A percentile compares a stretch with the other conserved stretches of the same genome.
Evolutionary conservation across 2,797 vertebrate genomes (phyloP).

Genomic region (Sardinella longiceps): DNA sequence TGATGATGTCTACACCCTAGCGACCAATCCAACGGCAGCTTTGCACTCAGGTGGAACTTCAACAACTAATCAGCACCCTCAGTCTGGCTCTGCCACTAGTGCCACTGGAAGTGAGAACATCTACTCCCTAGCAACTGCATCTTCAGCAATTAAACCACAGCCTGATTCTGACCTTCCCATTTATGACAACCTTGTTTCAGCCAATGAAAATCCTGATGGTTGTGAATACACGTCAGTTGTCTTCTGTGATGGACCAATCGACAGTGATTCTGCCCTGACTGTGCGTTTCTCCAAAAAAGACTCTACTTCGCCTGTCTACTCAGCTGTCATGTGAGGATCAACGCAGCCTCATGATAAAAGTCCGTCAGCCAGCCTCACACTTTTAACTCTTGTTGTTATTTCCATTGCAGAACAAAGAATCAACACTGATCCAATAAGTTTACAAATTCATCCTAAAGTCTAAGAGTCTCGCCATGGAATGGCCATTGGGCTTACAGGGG

Average conservation of each 20-base stretch:
- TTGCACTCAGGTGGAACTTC: neutral
- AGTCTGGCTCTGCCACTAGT: too few species aligned
- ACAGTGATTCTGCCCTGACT: neutral
- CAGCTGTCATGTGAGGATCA: too few species aligned
- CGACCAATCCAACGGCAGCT: neutral
- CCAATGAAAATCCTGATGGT: neutral
- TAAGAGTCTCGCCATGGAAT: too few species aligned
- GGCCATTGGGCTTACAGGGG: too few species aligned
- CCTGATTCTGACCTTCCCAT: neutral
- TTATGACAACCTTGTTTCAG: neutral
- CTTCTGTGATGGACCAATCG: neutral
- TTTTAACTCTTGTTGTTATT: too few species aligned
- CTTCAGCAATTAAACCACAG: too few species aligned
- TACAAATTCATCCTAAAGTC: too few species aligned
- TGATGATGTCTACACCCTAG: neutral
- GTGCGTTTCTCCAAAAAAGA: neutral
- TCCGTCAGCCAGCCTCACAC: too few species aligned
- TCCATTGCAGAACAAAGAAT: too few species aligned
- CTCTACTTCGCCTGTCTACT: too few species aligned
- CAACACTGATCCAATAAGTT: too few species aligned
- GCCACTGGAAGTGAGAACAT: neutral
- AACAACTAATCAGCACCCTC: neutral
- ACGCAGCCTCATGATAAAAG: too few species aligned
- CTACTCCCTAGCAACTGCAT: neutral
- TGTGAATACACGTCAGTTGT: neutral